Conservation (phyloP, 2,113 vertebrate genomes). For the Athene noctua region DNA sequence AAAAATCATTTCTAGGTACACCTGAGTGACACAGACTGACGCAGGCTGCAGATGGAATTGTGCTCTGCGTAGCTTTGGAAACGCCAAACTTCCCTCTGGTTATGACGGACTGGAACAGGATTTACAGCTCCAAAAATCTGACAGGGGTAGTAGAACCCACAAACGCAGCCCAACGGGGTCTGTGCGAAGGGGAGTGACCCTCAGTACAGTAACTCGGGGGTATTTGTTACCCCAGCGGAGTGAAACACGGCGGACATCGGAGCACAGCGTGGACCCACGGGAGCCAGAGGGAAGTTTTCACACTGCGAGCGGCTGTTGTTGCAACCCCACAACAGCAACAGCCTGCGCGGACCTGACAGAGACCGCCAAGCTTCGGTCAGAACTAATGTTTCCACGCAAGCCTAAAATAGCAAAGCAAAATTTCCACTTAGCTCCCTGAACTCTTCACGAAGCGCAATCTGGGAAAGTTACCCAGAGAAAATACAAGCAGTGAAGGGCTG, state of each 20-base stretch:
- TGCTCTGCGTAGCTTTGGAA: not conserved
- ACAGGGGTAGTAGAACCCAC: not conserved
- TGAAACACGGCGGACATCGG: accelerated
- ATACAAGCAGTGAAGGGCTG: not conserved
- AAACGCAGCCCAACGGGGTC: accelerated
- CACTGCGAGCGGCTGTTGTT: accelerated
- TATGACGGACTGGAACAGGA: not conserved
- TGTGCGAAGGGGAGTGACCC: not conserved
- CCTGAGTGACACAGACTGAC: not conserved
- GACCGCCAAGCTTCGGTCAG: not conserved
- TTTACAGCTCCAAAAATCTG: not conserved
- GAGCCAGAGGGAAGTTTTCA: not conserved
- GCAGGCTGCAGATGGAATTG: not conserved
- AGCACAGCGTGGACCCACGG: accelerated
- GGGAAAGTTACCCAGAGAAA: not conserved
- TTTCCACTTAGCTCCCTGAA: not conserved
- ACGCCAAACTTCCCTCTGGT: not conserved
- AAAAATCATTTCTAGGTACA: not conserved
- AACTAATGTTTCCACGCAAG: not conserved
- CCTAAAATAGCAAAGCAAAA: not conserved
- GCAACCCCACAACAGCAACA: too few species aligned
- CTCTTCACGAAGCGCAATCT: accelerated
- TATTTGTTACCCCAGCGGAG: not conserved
- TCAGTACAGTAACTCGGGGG: accelerated
- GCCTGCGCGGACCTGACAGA: accelerated